Base-by-base conservation (phyloP, 2,797 vertebrate species). In the Tragelaphus eurycerus region DNA sequence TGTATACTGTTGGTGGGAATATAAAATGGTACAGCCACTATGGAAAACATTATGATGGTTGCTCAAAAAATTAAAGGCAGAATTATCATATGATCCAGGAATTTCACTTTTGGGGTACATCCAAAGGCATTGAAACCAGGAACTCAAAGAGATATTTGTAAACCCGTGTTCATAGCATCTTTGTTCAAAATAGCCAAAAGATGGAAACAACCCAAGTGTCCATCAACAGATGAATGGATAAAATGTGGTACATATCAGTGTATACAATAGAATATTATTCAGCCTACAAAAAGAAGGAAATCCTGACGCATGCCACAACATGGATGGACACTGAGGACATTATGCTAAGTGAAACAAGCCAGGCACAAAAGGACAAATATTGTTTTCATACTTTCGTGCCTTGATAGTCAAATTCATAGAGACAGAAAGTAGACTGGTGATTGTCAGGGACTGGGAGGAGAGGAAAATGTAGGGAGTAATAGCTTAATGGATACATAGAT, bases 201-300 rank as follows among this genome's bases (percentile, higher is more conserved):
- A 67, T 57, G 59, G 48, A 90, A 96, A 50, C 78, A 86, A 74
- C 48, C 55, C 54, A 57, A 93, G 79, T 78, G 57, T 54, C 52
- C 60, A 16, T 1, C n/a, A 25, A 25, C 10, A 38, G 60, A 90
- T 83, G 83, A 97, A 84, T 91, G 76, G 76, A 86, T 86, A 62
- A 50, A 97, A 90, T 23, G 11, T 78, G 48, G 16, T 23, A 19
- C n/a, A n/a, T 52, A 43, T 74, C 38, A 23, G 38, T 25, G 55
- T 46, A 86, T 25, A 96, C 46, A 96, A 82, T 55, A 50, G 43
- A 59, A n/a, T 78, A 84, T 86, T 94, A 89, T 96, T 67, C 81
- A 55, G 57, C 57, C 62, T 86, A n/a, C 82, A 52, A 92, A 92
- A 91, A 82, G 91, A 94, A 96, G 97, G 97, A 92, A 96, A 94